Base-by-base conservation (phyloP, 2,888 invertebrate species). In the Nysson spinosus region DNA sequence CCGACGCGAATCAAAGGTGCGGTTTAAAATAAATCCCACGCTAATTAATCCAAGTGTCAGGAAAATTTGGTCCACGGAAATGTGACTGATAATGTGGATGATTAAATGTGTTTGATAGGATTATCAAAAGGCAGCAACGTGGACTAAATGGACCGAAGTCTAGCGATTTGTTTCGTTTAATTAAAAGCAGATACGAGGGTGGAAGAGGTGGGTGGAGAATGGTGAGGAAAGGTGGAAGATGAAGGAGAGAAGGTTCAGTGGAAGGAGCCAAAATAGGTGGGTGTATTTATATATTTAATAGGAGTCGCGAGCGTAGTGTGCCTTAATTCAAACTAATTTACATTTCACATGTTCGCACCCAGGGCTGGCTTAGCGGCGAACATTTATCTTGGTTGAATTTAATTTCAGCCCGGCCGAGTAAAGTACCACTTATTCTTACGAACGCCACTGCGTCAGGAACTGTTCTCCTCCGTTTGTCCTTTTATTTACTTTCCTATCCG, bases 331-430 rank as follows among this genome's bases (percentile, higher is more conserved):
- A 77, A 78, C 79, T 79, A 81, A 82, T 79, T 83, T 83, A 74
- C 79, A 82, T 80, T 80, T 80, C 77, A 77, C 77, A 77, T 77
- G 77, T 75, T 77, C 69, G 69, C 72, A 62, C 71, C 26, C 55
- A 35, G 32, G 30, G 14, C 62, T 54, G 67, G 73, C 75, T 77
- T 71, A 69, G 70, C 69, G 67, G 62, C 42, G 62, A n/a, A 62
- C 78, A 81, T 83, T 79, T 75, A 74, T 83, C 82, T 80, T 73
- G 72, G 79, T 79, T 82, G 80, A 82, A 82, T 83, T 83, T 83
- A 81, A 83, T 83, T 82, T 80, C 74, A 72, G 68, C 70, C 67
- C 51, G 65, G 62, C 71, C 61, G 63, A 70, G 73, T 78, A 79
- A 77, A 80, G 78, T 79, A 72, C 63, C 76, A 72, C 76, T 79